phyloP scores from a whole-genome alignment of 2,888 invertebrate genomes.

The Steinernema hermaphroditum region DNA sequence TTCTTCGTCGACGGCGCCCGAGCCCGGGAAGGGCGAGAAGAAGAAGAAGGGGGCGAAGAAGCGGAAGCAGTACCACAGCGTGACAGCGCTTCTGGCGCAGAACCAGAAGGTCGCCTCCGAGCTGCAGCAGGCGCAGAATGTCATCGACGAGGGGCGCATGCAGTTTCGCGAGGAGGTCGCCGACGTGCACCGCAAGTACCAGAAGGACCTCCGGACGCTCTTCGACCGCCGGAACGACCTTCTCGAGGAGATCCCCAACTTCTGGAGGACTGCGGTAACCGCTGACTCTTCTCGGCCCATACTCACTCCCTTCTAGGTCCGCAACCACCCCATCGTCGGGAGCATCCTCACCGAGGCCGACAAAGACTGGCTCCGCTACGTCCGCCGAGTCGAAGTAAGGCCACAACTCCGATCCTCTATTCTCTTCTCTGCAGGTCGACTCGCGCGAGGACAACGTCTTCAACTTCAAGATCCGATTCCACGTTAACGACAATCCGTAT shows the following conservation, averaged over 20 bases:
- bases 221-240: constrained; percentile 10
- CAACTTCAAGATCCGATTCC: constrained; percentile 29
- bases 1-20: too few species aligned
- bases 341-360: neutral
- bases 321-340: constrained; percentile 19
- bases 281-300: too few species aligned
- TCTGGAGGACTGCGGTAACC: constrained; percentile 17
- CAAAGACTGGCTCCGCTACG: constrained; percentile 12
- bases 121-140: constrained; percentile 23
- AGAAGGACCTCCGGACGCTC: constrained; percentile 10
- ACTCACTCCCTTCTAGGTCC: neutral
- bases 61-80: neutral
- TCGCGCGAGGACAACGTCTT: constrained; percentile 24
- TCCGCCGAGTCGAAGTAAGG: constrained; percentile 15
- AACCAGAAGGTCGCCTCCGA: constrained; percentile 19
- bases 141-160: neutral
- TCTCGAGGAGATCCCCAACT: constrained; percentile 9
- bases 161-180: constrained; percentile 4
- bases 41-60: neutral
- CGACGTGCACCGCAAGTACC: constrained; percentile 21
- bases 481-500: constrained; percentile 23
- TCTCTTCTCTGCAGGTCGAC: neutral
- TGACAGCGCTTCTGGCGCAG: constrained; percentile 10
- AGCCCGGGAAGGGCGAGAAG: too few species aligned
- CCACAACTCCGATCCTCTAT: neutral